A percentile compares a stretch with the other conserved stretches of the same genome.
phyloP scores from a whole-genome alignment of 1,140 invertebrate species.

The Hyles euphorbiae region DNA sequence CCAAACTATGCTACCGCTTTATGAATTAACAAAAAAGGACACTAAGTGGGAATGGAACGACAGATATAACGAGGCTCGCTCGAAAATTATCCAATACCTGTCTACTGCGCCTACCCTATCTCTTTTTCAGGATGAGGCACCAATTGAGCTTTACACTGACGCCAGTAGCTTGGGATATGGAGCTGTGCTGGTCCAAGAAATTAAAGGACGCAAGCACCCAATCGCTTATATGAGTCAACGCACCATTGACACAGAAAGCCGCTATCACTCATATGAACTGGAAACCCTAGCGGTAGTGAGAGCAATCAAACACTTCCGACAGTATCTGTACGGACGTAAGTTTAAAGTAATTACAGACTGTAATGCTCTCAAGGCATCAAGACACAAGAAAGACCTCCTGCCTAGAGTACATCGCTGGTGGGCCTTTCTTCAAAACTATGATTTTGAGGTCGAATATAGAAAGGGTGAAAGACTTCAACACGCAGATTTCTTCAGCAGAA shows the following conservation, averaged over 20 bases:
- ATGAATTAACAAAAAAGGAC: constrained; percentile 17
- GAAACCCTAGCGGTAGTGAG: not conserved
- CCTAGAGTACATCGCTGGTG: not conserved
- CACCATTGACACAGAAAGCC: constrained; percentile 17
- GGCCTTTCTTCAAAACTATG: not conserved
- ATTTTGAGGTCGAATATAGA: not conserved
- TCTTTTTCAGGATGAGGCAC: constrained; percentile 28
- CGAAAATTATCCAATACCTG: constrained; percentile 8
- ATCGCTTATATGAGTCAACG: not conserved
- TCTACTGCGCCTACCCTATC: constrained; percentile 20
- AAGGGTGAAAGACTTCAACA: not conserved
- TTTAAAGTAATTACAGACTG: not conserved
- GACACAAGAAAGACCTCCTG: not conserved
- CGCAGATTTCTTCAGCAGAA: constrained; percentile 11
- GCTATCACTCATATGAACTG: not conserved
- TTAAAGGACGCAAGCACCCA: not conserved
- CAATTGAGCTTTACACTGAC: constrained; percentile 38
- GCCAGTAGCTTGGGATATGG: constrained; percentile 26
- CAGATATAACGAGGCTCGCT: constrained; percentile 14
- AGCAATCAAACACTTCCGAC: not conserved
- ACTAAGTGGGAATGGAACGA: constrained; percentile 23
- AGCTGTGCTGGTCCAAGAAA: constrained; percentile 28
- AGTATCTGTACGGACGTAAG: not conserved
- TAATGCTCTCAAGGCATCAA: not conserved
- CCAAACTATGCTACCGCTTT: constrained; percentile 12